Percentiles rank a stretch among this genome's conserved stretches.
Evolutionary conservation across 1,140 invertebrate species (phyloP).

Genomic region (Onthophagus taurus): DNA sequence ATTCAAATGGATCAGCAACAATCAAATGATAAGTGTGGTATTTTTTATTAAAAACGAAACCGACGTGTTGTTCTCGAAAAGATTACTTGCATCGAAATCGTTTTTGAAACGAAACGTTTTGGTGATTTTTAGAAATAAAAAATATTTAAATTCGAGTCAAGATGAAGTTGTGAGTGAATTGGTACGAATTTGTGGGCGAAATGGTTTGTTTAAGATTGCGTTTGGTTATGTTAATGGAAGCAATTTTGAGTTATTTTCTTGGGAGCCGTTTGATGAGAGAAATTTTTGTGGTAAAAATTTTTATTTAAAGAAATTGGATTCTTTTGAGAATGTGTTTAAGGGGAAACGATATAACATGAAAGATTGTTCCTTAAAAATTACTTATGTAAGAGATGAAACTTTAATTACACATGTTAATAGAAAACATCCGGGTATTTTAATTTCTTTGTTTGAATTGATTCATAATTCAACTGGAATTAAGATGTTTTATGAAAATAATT

Average conservation of each 20-base stretch:
- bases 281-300: conserved; percentile 2
- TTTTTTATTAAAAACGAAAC: not conserved
- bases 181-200: too few relatives aligned
- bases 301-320: not conserved
- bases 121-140: too few relatives aligned
- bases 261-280: conserved; percentile 4
- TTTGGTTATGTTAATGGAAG: conserved; percentile 1
- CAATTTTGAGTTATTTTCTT: conserved; percentile 2
- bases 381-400: conserved; percentile 4
- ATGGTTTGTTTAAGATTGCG: conserved; percentile 5
- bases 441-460: conserved; percentile 6
- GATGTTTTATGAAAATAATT: not conserved
- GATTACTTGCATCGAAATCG: not conserved
- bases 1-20: conserved; percentile 5
- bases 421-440: conserved; percentile 1
- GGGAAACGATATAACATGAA: not conserved
- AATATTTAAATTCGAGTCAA: too few relatives aligned
- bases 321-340: not conserved
- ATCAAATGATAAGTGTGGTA: conserved; percentile 3
- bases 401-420: not conserved
- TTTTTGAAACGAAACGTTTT: conserved; percentile 9
- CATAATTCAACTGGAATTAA: conserved; percentile 1
- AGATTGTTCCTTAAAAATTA: conserved; percentile 7
- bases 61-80: not conserved
- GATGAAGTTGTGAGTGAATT: too few relatives aligned